phyloP scores from a whole-genome alignment of 2,888 invertebrate genomes.

The Crioceris asparagi region DNA sequence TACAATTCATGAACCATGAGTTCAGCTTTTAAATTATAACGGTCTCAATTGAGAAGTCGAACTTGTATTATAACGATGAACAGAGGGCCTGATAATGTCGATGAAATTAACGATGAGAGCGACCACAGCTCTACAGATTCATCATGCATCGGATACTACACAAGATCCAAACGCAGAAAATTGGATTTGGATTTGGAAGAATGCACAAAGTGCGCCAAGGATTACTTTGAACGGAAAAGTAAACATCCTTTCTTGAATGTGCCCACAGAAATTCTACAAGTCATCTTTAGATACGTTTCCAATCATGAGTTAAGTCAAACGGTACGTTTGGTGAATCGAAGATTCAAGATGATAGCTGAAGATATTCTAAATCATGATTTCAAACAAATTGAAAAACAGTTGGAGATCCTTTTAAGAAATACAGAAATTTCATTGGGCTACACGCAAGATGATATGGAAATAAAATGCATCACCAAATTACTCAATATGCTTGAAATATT shows the following conservation, averaged over 20 bases:
- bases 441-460: constrained; percentile 30
- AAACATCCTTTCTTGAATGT: constrained; percentile 28
- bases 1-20: neutral
- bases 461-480: constrained; percentile 27
- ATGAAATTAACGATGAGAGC: constrained; percentile 24
- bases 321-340: constrained; percentile 27
- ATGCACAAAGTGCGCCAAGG: constrained; percentile 9
- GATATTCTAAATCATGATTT: constrained; percentile 26
- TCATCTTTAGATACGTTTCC: constrained; percentile 26
- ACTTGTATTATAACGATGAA: neutral
- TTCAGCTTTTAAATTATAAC: neutral
- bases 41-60: too few relatives aligned
- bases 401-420: constrained; percentile 21
- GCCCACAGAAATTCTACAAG: constrained; percentile 29
- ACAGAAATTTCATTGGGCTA: constrained; percentile 24
- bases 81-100: constrained; percentile 13
- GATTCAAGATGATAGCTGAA: constrained; percentile 28
- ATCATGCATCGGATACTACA: constrained; percentile 18
- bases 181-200: constrained; percentile 20
- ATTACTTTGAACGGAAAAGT: constrained; percentile 15
- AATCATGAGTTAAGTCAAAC: constrained; percentile 29
- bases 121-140: constrained; percentile 14
- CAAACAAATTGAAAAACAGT: constrained; percentile 21
- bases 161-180: constrained; percentile 23
- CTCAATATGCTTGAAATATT: constrained; percentile 29